Conservation (phyloP, 2,888 invertebrate genomes). For the Oithona nana region DNA sequence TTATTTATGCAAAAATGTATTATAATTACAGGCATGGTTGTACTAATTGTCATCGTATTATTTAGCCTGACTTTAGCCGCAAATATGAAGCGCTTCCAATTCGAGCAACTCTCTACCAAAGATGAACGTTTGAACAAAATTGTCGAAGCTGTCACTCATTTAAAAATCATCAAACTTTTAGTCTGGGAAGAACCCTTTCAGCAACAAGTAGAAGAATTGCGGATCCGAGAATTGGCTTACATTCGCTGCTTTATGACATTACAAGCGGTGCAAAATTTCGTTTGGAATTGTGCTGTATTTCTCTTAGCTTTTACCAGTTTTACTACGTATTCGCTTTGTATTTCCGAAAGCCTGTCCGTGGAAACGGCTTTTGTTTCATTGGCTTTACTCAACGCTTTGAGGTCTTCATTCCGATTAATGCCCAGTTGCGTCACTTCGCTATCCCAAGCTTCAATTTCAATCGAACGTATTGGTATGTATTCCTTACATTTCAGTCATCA, state of each 20-base stretch:
- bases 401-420: not conserved
- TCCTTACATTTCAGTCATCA: too few relatives aligned
- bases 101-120: not conserved
- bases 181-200: slow-evolving; percentile 9
- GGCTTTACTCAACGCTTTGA: slow-evolving; percentile 10
- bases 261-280: slow-evolving; percentile 7
- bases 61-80: not conserved
- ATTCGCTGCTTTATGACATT: not conserved
- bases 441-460: slow-evolving; percentile 4
- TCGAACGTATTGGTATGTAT: not conserved
- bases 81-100: not conserved
- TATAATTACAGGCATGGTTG: slow-evolving; percentile 5
- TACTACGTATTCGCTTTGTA: not conserved
- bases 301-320: slow-evolving; percentile 2
- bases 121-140: not conserved
- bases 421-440: slow-evolving; percentile 2
- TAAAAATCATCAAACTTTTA: slow-evolving; percentile 7
- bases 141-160: not conserved
- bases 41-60: not conserved
- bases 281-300: slow-evolving; percentile 14
- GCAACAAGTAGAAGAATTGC: not conserved
- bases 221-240: not conserved
- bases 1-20: too few relatives aligned
- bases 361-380: slow-evolving; percentile 4
- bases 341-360: not conserved